Evolutionary conservation across 2,113 vertebrate species (phyloP), one percentile per base, ranked within the genome.

Genomic region (Isichthys henryi): DNA sequence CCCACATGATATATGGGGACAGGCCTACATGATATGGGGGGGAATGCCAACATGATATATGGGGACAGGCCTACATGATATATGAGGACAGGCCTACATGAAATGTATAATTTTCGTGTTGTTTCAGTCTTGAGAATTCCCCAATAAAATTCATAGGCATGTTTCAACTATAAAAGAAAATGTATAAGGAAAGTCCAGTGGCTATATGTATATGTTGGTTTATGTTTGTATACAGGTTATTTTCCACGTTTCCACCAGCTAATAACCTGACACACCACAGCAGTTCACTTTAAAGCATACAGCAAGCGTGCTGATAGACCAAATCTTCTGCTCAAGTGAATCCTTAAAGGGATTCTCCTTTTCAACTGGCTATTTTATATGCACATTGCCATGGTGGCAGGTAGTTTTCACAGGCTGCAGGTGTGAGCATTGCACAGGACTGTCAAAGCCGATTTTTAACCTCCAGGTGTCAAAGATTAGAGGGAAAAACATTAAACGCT

Each of bases 361-460:
- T 0, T 58, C 56, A 88, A 27, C 31, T 23, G 86, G 23, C 89
- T 87, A 45, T 91, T 46, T 89, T 87, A 90, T 86, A 86, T 27
- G 89, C n/a, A 87, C 46, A 19, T 74, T 84, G 83, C 52, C 53
- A 86, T 49, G 82, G 84, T 66, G 83, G 58, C 83, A 50, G 15
- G 53, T 31, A 53, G 89, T 53, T 89, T 83, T 48, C 39, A 83
- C 39, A 48, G 31, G 21, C 21, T 83, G 80, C 39, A 83, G 80
- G 80, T 83, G 43, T 83, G 80, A 46, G 43, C 35, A 82, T 21
- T 35, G 35, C 19, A 45, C 80, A 83, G 10, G 35, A 39, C 31
- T 77, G 70, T 35, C 70, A 77, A 77, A 77, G 9, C 80, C 77
- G 5, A 39, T 83, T 83, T 48, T n/a, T 56, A 70, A 50, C 56